Percentiles rank a stretch among this genome's conserved stretches.
These are phyloP conservation scores for Platygyra sinensis DNA, from an alignment of 64 coral and sea anemone genomes.

Conservation along the genomic window DNA sequence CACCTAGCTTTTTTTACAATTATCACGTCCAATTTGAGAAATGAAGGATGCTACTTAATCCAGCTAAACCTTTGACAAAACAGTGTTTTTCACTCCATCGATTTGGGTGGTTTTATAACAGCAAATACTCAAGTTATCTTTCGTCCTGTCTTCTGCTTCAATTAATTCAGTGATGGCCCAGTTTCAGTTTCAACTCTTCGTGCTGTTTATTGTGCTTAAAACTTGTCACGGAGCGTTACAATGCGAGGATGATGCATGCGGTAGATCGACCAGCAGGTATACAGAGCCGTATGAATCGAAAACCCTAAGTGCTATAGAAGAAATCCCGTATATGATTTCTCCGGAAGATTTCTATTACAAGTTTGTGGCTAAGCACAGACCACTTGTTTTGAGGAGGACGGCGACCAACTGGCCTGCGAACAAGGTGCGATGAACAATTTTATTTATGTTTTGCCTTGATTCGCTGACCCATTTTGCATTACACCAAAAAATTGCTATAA, in stretches of 20 bases:
- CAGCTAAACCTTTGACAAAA: not conserved
- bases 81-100: not conserved
- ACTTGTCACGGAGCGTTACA: not conserved
- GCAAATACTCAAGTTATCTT: no score
- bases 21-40: not conserved
- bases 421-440: conserved; percentile 1
- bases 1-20: not conserved
- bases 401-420: conserved; percentile 42
- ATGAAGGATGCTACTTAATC: not conserved
- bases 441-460: not conserved
- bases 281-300: not conserved
- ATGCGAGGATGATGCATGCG: not conserved
- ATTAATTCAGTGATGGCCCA: not conserved
- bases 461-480: no score
- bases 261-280: not conserved
- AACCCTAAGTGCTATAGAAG: not conserved
- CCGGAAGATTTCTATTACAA: conserved; percentile 71
- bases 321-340: conserved; percentile 62
- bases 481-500: no score
- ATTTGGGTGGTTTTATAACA: not conserved
- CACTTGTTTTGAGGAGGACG: conserved; percentile 34
- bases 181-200: not conserved
- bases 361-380: conserved; percentile 57
- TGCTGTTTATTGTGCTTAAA: not conserved
- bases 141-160: no score